Conservation (phyloP, 2,113 vertebrate species). For the Macquaria australasica region DNA sequence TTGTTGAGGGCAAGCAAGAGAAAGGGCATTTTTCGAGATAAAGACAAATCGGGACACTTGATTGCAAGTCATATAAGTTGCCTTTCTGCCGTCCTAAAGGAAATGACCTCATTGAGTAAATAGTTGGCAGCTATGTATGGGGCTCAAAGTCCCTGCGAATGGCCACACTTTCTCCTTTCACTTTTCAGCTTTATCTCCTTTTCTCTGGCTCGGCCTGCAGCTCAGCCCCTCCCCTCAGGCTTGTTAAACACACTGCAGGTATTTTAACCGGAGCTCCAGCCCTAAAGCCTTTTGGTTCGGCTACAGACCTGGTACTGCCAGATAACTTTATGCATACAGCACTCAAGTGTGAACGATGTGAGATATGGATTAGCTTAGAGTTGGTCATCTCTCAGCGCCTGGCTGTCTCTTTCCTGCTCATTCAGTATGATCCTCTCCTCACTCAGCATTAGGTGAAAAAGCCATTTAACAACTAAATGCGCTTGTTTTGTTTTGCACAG, state of each 20-base stretch:
- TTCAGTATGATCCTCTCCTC: background rate
- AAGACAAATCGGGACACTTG: slow-evolving; percentile 53
- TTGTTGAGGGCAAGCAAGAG: slow-evolving; percentile 47
- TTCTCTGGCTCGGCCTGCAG: slow-evolving; percentile 39
- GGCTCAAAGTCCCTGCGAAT: slow-evolving; percentile 73
- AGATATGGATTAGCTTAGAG: slow-evolving; percentile 13
- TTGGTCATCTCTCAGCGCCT: background rate
- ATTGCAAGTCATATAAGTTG: slow-evolving; percentile 59
- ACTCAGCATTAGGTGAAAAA: slow-evolving; percentile 12
- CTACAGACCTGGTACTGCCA: slow-evolving; percentile 24
- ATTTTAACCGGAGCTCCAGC: slow-evolving; percentile 53
- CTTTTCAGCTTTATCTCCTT: slow-evolving; percentile 70
- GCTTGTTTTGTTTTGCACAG: slow-evolving; percentile 2
- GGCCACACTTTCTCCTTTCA: slow-evolving; percentile 71
- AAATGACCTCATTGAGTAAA: slow-evolving; percentile 82
- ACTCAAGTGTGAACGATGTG: slow-evolving; percentile 35
- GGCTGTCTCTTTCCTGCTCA: background rate
- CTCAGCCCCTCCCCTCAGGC: slow-evolving; percentile 36
- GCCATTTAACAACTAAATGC: background rate
- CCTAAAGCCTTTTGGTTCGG: slow-evolving; percentile 33
- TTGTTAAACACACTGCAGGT: slow-evolving; percentile 71
- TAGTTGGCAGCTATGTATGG: slow-evolving; percentile 72
- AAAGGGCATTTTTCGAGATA: slow-evolving; percentile 49
- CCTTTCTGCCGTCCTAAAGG: slow-evolving; percentile 66
- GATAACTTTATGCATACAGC: slow-evolving; percentile 35